phyloP scores from a whole-genome alignment of 2,797 vertebrate species.

The Coluber constrictor region DNA sequence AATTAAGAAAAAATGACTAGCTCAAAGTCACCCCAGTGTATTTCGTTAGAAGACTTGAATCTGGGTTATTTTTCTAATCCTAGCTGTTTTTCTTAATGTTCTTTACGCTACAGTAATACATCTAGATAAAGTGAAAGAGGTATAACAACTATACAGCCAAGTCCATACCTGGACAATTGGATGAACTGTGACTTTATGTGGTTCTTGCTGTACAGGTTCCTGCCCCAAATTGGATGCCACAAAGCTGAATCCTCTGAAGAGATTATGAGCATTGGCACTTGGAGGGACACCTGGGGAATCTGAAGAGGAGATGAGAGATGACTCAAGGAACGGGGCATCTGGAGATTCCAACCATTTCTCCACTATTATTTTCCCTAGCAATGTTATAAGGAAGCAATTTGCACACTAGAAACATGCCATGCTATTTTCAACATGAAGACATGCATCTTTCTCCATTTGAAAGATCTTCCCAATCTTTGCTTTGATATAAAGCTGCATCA shows the following conservation, averaged over 20 bases:
- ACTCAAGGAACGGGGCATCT: constrained; percentile 9
- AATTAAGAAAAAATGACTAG: background rate
- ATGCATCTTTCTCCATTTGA: background rate
- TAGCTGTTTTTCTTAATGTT: background rate
- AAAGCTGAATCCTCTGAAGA: constrained; percentile 97
- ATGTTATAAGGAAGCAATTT: background rate
- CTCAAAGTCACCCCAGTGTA: background rate
- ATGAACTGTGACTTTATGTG: constrained; percentile 73
- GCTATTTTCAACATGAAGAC: background rate
- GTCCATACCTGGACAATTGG: constrained; percentile 86
- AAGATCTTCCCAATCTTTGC: background rate
- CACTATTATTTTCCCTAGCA: background rate
- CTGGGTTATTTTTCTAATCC: background rate
- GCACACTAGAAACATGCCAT: background rate
- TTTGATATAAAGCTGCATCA: background rate
- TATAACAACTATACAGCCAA: background rate
- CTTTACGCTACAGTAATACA: background rate
- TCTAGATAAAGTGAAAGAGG: background rate
- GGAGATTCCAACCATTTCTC: background rate
- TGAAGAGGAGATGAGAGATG: constrained; percentile 55
- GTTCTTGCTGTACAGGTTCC: constrained; percentile 75
- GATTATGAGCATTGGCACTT: constrained; percentile 90
- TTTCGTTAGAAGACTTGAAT: background rate
- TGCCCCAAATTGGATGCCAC: constrained; percentile 85
- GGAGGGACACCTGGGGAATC: constrained; percentile 94